These are phyloP conservation scores for Calameuta filiformis DNA, from an alignment of 2,888 invertebrate species.

Conservation along the genomic window DNA sequence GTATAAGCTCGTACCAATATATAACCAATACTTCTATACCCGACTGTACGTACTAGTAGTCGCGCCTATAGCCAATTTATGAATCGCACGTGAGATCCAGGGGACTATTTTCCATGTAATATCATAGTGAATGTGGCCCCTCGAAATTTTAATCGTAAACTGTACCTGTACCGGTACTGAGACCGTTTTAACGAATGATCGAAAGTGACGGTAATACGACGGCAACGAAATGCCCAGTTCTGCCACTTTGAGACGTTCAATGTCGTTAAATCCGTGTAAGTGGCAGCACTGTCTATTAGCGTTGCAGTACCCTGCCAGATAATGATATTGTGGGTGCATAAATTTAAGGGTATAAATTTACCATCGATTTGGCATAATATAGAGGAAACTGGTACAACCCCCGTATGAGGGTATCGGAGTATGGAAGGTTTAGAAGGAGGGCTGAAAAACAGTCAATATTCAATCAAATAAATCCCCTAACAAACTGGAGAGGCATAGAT, in stretches of 20 bases:
- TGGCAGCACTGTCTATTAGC: neutral
- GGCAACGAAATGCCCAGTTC: neutral
- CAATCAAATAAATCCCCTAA: constrained; percentile 55
- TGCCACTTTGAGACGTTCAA: neutral
- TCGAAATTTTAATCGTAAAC: neutral
- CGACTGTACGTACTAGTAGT: neutral
- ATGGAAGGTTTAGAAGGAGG: neutral
- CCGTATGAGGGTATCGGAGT: neutral
- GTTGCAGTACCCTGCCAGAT: neutral
- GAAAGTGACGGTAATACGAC: neutral
- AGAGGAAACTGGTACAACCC: neutral
- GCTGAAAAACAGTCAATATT: constrained; percentile 33
- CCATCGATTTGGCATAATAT: neutral
- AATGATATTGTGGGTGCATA: neutral
- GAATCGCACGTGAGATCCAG: neutral
- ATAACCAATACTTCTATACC: neutral
- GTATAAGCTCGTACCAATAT: neutral
- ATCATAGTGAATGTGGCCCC: neutral
- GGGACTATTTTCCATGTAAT: neutral
- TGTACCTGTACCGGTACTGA: neutral
- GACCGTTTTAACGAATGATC: neutral
- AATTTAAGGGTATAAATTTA: neutral
- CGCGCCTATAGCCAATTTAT: neutral
- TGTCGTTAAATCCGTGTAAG: neutral
- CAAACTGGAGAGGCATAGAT: constrained; percentile 53